Percentiles rank a stretch among this genome's conserved stretches.
Conservation (phyloP, 2,888 invertebrate genomes). For the Drosophila picticornis region DNA sequence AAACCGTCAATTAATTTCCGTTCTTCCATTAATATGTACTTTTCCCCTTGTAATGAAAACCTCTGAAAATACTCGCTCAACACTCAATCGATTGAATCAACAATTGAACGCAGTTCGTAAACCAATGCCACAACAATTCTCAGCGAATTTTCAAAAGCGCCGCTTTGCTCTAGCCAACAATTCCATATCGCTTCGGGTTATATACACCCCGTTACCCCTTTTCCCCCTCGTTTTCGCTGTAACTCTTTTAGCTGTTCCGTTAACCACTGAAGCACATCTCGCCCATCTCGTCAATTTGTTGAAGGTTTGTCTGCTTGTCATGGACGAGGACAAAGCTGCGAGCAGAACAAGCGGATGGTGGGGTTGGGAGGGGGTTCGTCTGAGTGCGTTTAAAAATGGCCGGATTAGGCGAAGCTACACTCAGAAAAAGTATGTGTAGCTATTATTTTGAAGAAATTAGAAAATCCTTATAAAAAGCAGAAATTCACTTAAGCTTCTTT, state of each 20-base stretch:
- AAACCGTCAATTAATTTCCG: background rate
- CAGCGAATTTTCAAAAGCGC: slow-evolving; percentile 9
- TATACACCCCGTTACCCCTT: background rate
- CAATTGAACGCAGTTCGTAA: slow-evolving; percentile 30
- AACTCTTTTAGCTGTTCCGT: slow-evolving; percentile 32
- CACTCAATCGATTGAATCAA: slow-evolving; percentile 29
- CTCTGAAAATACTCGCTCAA: background rate
- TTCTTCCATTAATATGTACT: background rate
- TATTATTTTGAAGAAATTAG: background rate
- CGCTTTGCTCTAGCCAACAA: slow-evolving; percentile 5
- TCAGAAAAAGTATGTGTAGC: background rate
- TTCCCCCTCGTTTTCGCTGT: background rate
- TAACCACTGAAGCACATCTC: slow-evolving; percentile 27
- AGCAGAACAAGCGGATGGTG: background rate
- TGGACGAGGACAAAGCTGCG: background rate
- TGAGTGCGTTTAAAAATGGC: slow-evolving; percentile 35
- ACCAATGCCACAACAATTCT: slow-evolving; percentile 33
- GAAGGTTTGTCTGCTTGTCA: background rate
- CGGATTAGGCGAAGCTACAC: slow-evolving; percentile 24
- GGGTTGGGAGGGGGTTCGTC: background rate
- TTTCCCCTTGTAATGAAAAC: background rate
- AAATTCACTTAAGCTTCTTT: background rate
- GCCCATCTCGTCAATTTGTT: slow-evolving; percentile 19
- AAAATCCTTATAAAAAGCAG: background rate
- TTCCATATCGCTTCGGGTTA: background rate